Conservation (phyloP, 1,140 invertebrate genomes). For the Hesperophylax magnus region DNA sequence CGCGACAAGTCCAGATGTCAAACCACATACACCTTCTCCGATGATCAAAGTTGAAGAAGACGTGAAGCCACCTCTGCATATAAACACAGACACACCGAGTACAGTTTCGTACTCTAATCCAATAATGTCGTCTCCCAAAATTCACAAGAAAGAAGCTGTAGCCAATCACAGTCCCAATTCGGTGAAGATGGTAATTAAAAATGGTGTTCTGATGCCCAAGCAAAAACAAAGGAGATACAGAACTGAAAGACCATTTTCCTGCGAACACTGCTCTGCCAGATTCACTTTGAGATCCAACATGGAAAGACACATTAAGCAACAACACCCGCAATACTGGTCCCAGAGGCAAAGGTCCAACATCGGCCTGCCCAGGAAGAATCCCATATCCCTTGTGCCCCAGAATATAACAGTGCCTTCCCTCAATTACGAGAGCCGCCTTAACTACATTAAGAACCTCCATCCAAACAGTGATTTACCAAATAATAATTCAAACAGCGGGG, state of each 20-base stretch:
- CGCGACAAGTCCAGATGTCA: slow-evolving; percentile 42
- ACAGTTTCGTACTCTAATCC: slow-evolving; percentile 38
- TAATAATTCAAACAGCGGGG: slow-evolving; percentile 50
- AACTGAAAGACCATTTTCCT: slow-evolving; percentile 91
- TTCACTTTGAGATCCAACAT: slow-evolving; percentile 94
- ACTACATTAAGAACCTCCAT: slow-evolving; percentile 47
- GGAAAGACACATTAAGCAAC: slow-evolving; percentile 94
- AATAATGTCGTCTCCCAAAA: slow-evolving; percentile 51
- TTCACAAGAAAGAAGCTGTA: slow-evolving; percentile 57
- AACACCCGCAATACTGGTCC: slow-evolving; percentile 91
- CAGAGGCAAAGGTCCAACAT: slow-evolving; percentile 76
- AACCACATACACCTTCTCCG: slow-evolving; percentile 57
- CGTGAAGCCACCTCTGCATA: slow-evolving; percentile 61
- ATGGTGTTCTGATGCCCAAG: slow-evolving; percentile 89
- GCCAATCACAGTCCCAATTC: slow-evolving; percentile 72
- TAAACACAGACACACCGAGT: slow-evolving; percentile 62
- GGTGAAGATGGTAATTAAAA: slow-evolving; percentile 92
- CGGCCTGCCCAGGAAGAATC: slow-evolving; percentile 54
- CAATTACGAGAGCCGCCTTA: slow-evolving; percentile 47
- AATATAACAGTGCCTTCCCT: slow-evolving; percentile 54
- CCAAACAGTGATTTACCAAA: slow-evolving; percentile 37
- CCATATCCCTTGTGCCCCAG: slow-evolving; percentile 50
- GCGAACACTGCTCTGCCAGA: slow-evolving; percentile 88
- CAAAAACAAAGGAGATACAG: slow-evolving; percentile 92
- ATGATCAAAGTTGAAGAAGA: slow-evolving; percentile 62